Base-by-base conservation (phyloP, 2,888 invertebrate species). In the Protonemura montana region DNA sequence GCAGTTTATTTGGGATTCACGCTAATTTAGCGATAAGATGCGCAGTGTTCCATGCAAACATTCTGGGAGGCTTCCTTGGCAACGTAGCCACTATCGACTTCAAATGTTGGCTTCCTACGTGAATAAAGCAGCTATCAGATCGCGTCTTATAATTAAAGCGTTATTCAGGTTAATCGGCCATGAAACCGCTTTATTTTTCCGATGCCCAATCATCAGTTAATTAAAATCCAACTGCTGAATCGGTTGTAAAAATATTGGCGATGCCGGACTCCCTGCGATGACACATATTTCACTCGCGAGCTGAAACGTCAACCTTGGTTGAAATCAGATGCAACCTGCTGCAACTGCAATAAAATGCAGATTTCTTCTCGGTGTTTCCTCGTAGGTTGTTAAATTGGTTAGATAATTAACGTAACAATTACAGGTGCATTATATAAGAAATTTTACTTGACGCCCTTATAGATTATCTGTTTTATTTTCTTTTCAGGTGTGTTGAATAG, bases 231-330 rank as follows among this genome's bases (percentile, higher is more conserved):
- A 59, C 59, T 16, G 59, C 59, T 21, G 59, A 59, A 59, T 59
- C 59, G 59, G 59, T 59, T 59, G 59, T 59, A 59, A 59, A 35
- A 21, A 21, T 59, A 59, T 59, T 21, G 59, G 59, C 59, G 59
- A 59, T 59, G 59, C 16, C 59, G 59, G 78, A 78, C 78, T 59
- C 78, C 78, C 78, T 27, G n/a, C 78, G 78, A 78, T 78, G 78
- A 78, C 26, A 28, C 78, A 78, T 78, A 78, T 78, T 78, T 78
- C 78, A 78, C 35, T 78, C 78, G 7, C 25, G 78, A 41, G 59
- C 59, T 59, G 59, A 13, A 13, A 78, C 26, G 78, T 78, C 78
- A 26, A 25, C 28, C 78, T 78, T 78, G 78, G 27, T 27, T 26
- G 59, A 59, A 59, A 59, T 59, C 59, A 59, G 59, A 59, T 59